Base-by-base conservation (phyloP, 2,113 vertebrate species). In the Cromileptes altivelis region DNA sequence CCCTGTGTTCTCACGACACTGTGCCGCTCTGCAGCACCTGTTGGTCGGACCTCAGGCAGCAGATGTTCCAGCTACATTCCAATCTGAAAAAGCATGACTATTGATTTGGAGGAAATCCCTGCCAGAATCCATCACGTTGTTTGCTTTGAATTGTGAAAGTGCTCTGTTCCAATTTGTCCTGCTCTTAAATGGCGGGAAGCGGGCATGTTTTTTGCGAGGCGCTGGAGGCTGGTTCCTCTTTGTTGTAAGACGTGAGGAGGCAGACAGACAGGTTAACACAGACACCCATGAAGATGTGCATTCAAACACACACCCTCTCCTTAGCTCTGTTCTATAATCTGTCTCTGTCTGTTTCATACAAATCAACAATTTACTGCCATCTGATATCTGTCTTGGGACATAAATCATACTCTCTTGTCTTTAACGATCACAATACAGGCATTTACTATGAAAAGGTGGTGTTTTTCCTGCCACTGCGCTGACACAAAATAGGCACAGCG, bases 1-100 rank as follows among this genome's bases (percentile, higher is more conserved):
- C 71, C 73, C 62, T 45, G 82, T 88, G 80, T 95, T 95, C 94
- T 95, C 95, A 95, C 91, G 90, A 88, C 88, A 93, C 74, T 60
- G 67, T 73, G 82, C 88, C 64, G 75, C 81, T 91, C 73, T 49
- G 81, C 60, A 88, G 85, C 94, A 95, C 94, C 95, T 95, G 94
- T 94, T 89, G 81, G 85, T 81, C 75, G 27, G 79, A 88, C 78
- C 86, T 81, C 79, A 37, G 79, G 90, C 81, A 89, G 84, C 94
- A 94, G 93, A 93, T 93, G 93, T 94, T 93, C 87, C 89, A 76
- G 73, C 83, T 76, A 55, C 86, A 91, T 93, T 90, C 91, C 84
- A 71, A 45, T 73, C 70, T 18, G 23, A 56, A 82, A 81, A 88
- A 85, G 87, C 91, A 89, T 89, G 90, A 90, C 93, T 94, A 93